Conservation (phyloP, 1,140 invertebrate species). For the Lordiphosa clarofinis region DNA sequence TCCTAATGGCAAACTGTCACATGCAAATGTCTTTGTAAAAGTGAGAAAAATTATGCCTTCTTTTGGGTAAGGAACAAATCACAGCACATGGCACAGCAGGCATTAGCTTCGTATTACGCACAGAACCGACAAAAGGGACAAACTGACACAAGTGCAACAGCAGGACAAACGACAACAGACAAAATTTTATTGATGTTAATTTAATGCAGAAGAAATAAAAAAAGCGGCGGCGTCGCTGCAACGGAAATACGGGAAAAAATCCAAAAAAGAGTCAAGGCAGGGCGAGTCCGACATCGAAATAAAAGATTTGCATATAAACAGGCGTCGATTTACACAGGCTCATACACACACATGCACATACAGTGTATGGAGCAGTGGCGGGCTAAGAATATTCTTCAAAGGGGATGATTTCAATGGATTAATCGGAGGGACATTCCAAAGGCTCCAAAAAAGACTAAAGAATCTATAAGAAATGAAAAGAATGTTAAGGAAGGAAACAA, state of each 20-base stretch:
- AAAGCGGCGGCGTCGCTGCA: slow-evolving; percentile 48
- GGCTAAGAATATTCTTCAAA: not conserved
- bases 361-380: not conserved
- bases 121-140: slow-evolving; percentile 26
- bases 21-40: slow-evolving; percentile 31
- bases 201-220: slow-evolving; percentile 73
- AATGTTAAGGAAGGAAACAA: no score
- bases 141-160: slow-evolving; percentile 18
- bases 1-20: slow-evolving; percentile 18
- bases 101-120: slow-evolving; percentile 69
- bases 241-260: slow-evolving; percentile 61
- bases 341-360: slow-evolving; percentile 2
- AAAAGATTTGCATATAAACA: slow-evolving; percentile 78
- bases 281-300: slow-evolving; percentile 47
- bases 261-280: slow-evolving; percentile 24
- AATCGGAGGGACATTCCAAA: no score
- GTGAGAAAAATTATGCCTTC: not conserved
- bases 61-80: slow-evolving; percentile 45
- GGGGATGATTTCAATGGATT: no score
- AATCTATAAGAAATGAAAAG: no score
- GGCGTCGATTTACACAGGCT: slow-evolving; percentile 29
- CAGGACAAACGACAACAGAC: slow-evolving; percentile 22
- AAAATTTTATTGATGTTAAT: slow-evolving; percentile 74
- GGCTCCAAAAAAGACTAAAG: no score
- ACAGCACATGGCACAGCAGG: slow-evolving; percentile 54